Percentiles rank a stretch among this genome's conserved stretches.
Conservation (phyloP, 2,113 vertebrate genomes). For the Microtus ochrogaster region DNA sequence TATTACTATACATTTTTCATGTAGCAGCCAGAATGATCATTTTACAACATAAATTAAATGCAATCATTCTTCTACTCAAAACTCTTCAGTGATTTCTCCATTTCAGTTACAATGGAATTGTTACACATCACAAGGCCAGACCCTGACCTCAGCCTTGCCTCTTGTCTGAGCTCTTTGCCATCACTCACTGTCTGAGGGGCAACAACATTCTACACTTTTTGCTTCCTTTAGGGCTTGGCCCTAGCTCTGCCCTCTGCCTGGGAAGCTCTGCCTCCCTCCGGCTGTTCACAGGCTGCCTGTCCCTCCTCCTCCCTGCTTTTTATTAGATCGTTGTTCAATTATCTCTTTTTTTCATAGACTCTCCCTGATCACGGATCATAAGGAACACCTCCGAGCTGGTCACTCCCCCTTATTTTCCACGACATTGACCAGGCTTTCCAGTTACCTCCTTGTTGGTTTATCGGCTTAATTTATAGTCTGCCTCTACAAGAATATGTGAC, state of each 20-base stretch:
- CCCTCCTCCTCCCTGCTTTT: not conserved
- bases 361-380: not conserved
- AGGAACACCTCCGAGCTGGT: not conserved
- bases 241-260: not conserved
- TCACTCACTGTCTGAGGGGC: not conserved
- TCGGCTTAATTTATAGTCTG: not conserved
- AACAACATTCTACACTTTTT: not conserved
- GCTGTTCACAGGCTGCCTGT: not conserved
- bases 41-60: constrained; percentile 75
- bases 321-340: not conserved
- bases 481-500: not conserved
- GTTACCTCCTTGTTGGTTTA: not conserved
- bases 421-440: not conserved
- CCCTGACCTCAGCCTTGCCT: not conserved
- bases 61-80: constrained; percentile 44
- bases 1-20: constrained; percentile 67
- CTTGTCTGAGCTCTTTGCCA: not conserved
- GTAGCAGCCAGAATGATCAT: constrained; percentile 51
- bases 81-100: constrained; percentile 35
- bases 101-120: constrained; percentile 49
- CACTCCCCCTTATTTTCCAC: not conserved
- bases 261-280: not conserved
- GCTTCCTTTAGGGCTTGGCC: not conserved
- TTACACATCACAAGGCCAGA: not conserved
- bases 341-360: not conserved